Evolutionary conservation across 2,797 vertebrate genomes (phyloP), one percentile per base, ranked within the genome.

Genomic region (Molossus alvarezi): DNA sequence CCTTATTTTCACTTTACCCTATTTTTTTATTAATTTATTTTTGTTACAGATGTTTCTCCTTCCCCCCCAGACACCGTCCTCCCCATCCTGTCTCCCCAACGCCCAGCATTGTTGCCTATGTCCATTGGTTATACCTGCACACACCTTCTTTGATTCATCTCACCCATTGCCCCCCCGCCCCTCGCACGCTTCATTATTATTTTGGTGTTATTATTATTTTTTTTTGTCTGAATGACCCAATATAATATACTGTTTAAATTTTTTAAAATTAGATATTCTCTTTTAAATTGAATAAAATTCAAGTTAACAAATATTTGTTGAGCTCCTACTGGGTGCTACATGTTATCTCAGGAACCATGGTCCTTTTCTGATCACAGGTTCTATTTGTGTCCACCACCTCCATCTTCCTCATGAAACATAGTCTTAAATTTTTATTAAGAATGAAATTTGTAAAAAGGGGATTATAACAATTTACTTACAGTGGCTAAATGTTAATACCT

Each of bases 191-290:
- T 83, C 12, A 80, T 90, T 95, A 53, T 3, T 67, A 80, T 41
- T 33, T 67, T 55, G 1, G 0, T 53, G 4, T 1, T 33, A 33
- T 33, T 33, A 2, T 48, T 53, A n/a, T 23, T 20, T 85, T 57
- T 37, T 75, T 75, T 27, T 33, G 0, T 27, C 11, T 51, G 12
- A 58, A 82, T 57, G 81, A 71, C 8, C 29, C 9, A 90, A 10
- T 27, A 4, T 76, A 41, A 71, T 33, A 80, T 14, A 12, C 0
- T 55, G 58, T 25, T 82, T 82, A 20, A 64, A 53, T 29, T 23
- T 72, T 92, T 69, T 23, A 27, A 53, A 65, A 71, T 87, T 23
- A 87, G 20, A 96, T 90, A 57, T 80, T 11, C 4, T 60, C 23
- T 91, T 51, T 67, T 13, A 81, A 3, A 81, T 76, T 33, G 9